These are phyloP conservation scores for Seriola dumerili DNA, from an alignment of 2,113 vertebrate genomes.

Conservation along the genomic window DNA sequence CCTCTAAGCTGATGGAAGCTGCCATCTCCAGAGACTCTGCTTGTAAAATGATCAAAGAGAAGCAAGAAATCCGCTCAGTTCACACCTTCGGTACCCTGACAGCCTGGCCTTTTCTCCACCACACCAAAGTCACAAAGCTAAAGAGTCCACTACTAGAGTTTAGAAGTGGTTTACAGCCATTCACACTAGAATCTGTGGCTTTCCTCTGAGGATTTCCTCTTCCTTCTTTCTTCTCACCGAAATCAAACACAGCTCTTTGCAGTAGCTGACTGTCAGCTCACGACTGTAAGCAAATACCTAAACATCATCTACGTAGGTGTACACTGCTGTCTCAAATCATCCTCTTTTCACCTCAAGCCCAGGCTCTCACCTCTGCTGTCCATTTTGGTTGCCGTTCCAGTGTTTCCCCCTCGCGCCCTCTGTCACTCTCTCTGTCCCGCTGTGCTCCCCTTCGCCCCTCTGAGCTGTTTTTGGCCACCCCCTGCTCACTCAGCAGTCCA, in stretches of 20 bases:
- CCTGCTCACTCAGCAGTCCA: slow-evolving; percentile 82
- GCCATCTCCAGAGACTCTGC: slow-evolving; percentile 7
- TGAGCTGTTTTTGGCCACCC: slow-evolving; percentile 82
- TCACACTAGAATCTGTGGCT: slow-evolving; percentile 4
- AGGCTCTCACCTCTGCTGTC: slow-evolving; percentile 83
- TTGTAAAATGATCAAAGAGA: slow-evolving; percentile 26
- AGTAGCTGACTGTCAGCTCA: background rate
- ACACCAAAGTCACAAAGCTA: background rate
- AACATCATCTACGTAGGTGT: background rate
- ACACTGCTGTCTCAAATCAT: background rate
- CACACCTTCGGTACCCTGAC: slow-evolving; percentile 9
- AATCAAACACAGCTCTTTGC: slow-evolving; percentile 20
- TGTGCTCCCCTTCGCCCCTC: slow-evolving; percentile 59
- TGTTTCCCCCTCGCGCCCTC: slow-evolving; percentile 48
- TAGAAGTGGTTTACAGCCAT: background rate
- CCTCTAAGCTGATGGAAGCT: slow-evolving; percentile 11
- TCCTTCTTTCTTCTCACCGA: background rate
- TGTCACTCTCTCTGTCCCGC: slow-evolving; percentile 50
- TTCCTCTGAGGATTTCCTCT: slow-evolving; percentile 18
- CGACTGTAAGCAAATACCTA: background rate
- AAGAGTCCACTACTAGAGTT: background rate
- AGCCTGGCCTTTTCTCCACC: background rate
- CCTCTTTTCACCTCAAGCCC: slow-evolving; percentile 18
- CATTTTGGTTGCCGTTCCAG: slow-evolving; percentile 74
- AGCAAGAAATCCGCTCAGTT: background rate